These are phyloP conservation scores for Amblyopsis rosae DNA, from an alignment of 2,113 vertebrate species.

Conservation along the genomic window DNA sequence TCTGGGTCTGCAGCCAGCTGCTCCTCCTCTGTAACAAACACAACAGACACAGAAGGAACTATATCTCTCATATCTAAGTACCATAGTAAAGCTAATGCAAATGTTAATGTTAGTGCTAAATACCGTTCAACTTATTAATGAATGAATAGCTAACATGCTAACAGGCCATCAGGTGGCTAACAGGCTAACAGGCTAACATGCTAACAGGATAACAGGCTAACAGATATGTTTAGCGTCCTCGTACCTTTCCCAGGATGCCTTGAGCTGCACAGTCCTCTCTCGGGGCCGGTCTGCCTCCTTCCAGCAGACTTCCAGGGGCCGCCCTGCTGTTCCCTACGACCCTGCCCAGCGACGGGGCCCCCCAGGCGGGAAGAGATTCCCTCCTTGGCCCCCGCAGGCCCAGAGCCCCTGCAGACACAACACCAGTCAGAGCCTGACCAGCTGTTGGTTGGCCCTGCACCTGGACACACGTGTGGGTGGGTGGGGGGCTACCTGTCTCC, in stretches of 20 bases:
- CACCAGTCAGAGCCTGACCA: neutral
- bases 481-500: constrained; percentile 53
- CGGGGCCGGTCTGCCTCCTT: constrained; percentile 76
- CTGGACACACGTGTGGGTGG: too few species aligned
- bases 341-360: constrained; percentile 48
- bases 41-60: neutral
- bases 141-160: too few species aligned
- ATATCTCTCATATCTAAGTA: neutral
- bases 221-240: neutral
- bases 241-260: constrained; percentile 59
- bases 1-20: constrained; percentile 74
- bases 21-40: constrained; percentile 73
- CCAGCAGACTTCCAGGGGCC: constrained; percentile 63
- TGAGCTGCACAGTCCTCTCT: constrained; percentile 73
- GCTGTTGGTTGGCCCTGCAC: too few species aligned
- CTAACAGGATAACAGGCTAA: too few species aligned
- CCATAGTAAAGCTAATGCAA: neutral
- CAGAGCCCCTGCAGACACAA: constrained; percentile 60
- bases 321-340: constrained; percentile 53
- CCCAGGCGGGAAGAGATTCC: constrained; percentile 60
- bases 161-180: too few species aligned
- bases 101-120: too few species aligned
- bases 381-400: constrained; percentile 58
- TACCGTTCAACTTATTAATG: too few species aligned
- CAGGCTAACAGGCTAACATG: too few species aligned